A percentile compares a stretch with the other conserved stretches of the same genome.
Conservation (phyloP, 2,113 vertebrate species). For the Plecturocebus donacophilus region DNA sequence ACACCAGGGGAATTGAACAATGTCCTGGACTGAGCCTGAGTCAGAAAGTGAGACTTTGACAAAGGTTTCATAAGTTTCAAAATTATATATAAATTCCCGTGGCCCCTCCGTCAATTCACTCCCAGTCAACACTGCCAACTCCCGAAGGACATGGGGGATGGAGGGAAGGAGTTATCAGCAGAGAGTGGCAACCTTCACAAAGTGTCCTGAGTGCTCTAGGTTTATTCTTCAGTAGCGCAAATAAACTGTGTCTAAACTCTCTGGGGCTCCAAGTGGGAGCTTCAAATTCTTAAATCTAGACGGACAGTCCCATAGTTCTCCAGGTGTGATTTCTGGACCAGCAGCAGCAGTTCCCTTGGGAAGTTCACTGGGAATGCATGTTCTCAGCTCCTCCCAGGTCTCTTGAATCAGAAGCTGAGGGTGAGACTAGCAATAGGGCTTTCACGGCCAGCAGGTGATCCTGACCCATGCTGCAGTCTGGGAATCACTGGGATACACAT, state of each 20-base stretch:
- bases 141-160: fast-evolving
- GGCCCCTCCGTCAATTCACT: fast-evolving
- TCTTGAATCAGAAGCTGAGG: background rate
- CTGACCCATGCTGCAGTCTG: fast-evolving
- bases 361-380: background rate
- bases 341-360: background rate
- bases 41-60: background rate
- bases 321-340: too few relatives aligned
- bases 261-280: too few relatives aligned
- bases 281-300: background rate
- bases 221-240: background rate
- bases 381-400: background rate
- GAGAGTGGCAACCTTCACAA: fast-evolving
- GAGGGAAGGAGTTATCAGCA: fast-evolving
- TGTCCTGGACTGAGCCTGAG: background rate
- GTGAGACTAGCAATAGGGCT: fast-evolving
- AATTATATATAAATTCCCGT: fast-evolving
- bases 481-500: background rate
- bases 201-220: too few relatives aligned
- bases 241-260: background rate
- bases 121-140: fast-evolving
- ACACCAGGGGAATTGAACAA: background rate
- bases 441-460: too few relatives aligned
- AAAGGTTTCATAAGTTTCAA: background rate
- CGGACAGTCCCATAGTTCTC: background rate